phyloP scores from a whole-genome alignment of 2,888 invertebrate species.

The Pantelozetes paolii region DNA sequence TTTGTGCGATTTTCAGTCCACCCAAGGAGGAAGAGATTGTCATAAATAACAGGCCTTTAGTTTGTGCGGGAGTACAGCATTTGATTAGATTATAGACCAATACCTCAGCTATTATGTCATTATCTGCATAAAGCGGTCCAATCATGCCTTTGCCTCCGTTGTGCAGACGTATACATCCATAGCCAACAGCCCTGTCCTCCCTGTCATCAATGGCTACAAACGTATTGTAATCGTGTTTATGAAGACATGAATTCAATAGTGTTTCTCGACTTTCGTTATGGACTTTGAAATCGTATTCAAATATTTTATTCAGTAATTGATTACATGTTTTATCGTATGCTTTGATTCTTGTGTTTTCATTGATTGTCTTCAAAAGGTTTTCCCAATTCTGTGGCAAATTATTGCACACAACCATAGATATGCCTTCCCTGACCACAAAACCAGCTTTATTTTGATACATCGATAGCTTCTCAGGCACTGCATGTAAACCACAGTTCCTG shows the following conservation, averaged over 20 bases:
- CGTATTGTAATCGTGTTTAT: slow-evolving; percentile 31
- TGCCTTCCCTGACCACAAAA: slow-evolving; percentile 14
- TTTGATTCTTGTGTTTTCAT: slow-evolving; percentile 8
- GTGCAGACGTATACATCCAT: slow-evolving; percentile 36
- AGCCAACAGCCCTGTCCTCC: slow-evolving; percentile 10
- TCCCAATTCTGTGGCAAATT: slow-evolving; percentile 13
- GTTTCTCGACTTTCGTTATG: slow-evolving; percentile 26
- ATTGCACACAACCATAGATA: slow-evolving; percentile 31
- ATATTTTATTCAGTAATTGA: slow-evolving; percentile 21
- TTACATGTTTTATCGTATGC: neutral
- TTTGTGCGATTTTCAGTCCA: slow-evolving; percentile 22
- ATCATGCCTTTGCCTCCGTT: slow-evolving; percentile 31
- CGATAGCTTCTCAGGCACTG: slow-evolving; percentile 16
- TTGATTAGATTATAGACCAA: slow-evolving; percentile 32
- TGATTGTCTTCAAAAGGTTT: slow-evolving; percentile 1
- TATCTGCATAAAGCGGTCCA: slow-evolving; percentile 37
- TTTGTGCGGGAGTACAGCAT: neutral
- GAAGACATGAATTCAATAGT: slow-evolving; percentile 3
- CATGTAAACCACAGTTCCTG: slow-evolving; percentile 38
- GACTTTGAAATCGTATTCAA: slow-evolving; percentile 38
- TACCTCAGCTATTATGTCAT: slow-evolving; percentile 29
- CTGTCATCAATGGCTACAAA: slow-evolving; percentile 26
- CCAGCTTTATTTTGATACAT: slow-evolving; percentile 39
- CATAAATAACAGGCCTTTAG: slow-evolving; percentile 20
- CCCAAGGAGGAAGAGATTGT: slow-evolving; percentile 8